Conservation (phyloP, 2,797 vertebrate genomes). For the Sus cebifrons region DNA sequence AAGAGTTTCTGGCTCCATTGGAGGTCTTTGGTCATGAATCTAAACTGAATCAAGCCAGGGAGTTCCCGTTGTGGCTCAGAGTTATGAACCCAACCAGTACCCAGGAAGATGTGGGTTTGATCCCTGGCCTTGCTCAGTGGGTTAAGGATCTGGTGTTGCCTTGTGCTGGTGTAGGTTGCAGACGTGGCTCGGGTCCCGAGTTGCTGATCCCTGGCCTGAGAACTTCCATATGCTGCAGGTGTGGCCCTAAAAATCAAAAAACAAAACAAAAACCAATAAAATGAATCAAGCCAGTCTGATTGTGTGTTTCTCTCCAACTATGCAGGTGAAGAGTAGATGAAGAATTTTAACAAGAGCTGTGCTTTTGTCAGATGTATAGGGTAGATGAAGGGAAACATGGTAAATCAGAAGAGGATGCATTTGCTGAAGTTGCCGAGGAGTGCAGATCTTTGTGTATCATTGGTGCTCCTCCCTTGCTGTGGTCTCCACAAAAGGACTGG, state of each 20-base stretch:
- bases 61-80: too few species aligned
- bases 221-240: too few species aligned
- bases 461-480: not conserved
- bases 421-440: not conserved
- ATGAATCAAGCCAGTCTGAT: not conserved
- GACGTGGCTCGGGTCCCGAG: too few species aligned
- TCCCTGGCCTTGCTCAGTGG: too few species aligned
- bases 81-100: too few species aligned
- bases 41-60: not conserved
- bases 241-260: too few species aligned
- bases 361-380: not conserved
- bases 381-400: not conserved
- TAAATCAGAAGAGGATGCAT: not conserved
- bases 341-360: not conserved
- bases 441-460: rapidly evolving
- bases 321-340: not conserved
- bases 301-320: not conserved
- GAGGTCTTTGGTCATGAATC: not conserved
- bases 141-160: too few species aligned
- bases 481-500: not conserved
- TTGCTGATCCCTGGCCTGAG: too few species aligned
- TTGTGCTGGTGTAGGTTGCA: too few species aligned
- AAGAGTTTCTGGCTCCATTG: not conserved
- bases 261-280: too few species aligned
- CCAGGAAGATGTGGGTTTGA: too few species aligned